Conservation (phyloP, 92 coral and sea anemone species). For the Meandrina meandrites region DNA sequence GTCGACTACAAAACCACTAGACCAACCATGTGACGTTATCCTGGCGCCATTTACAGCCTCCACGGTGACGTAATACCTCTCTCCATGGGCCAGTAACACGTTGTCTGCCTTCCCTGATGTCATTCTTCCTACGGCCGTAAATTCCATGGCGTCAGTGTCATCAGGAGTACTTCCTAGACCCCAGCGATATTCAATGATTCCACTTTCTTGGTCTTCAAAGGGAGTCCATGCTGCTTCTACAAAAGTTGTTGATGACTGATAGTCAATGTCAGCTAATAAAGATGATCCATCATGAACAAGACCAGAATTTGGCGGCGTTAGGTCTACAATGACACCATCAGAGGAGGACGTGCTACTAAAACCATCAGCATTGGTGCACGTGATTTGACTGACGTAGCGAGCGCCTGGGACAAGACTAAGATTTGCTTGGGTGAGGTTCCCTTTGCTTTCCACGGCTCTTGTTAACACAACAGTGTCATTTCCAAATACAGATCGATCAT, state of each 20-base stretch:
- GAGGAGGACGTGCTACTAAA: constrained; percentile 59
- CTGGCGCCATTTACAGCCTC: constrained; percentile 76
- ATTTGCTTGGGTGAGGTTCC: constrained; percentile 44
- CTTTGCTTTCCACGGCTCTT: constrained; percentile 47
- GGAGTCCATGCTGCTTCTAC: constrained; percentile 62
- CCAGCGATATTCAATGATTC: constrained; percentile 79
- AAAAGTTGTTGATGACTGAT: constrained; percentile 42
- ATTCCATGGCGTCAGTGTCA: constrained; percentile 58
- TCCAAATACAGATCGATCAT: constrained; percentile 47
- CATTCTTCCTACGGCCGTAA: constrained; percentile 60
- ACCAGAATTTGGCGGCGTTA: constrained; percentile 56
- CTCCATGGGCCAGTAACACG: constrained; percentile 62
- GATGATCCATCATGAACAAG: constrained; percentile 58
- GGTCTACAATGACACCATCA: constrained; percentile 68
- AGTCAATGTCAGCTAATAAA: constrained; percentile 40
- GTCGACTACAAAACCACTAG: constrained; percentile 84
- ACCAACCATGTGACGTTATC: constrained; percentile 71
- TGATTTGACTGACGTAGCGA: constrained; percentile 64
- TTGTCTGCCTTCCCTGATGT: constrained; percentile 57
- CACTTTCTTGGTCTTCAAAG: constrained; percentile 76
- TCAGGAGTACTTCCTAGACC: constrained; percentile 77
- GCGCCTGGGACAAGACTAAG: constrained; percentile 69
- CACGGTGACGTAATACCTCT: constrained; percentile 79
- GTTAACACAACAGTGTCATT: constrained; percentile 34
- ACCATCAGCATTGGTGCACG: constrained; percentile 76